Evolutionary conservation across 2,888 invertebrate species (phyloP), one percentile per base, ranked within the genome.

Genomic region (Eulithis testata): DNA sequence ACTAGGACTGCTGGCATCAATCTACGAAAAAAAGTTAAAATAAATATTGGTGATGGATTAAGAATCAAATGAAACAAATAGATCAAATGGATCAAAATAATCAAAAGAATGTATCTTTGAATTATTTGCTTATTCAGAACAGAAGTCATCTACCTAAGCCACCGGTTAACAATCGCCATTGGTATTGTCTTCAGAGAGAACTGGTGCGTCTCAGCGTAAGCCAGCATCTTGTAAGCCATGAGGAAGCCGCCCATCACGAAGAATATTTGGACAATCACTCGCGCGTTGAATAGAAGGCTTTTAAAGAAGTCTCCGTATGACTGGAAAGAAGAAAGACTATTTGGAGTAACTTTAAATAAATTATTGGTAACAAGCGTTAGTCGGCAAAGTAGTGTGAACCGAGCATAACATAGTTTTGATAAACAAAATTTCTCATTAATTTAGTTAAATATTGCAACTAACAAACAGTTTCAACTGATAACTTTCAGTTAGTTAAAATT

Each of bases 201-300:
- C 0, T 81, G 88, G 63, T 93, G 91, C 0, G 84, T 83, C 66
- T 92, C 92, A 21, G 92, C 89, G 43, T 92, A 85, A 0, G 81
- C 76, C 56, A 93, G 76, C 91, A 92, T 92, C 80, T 93, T 92
- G 78, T 93, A 90, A 0, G 92, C 91, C 92, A 92, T 92, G 2
- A 92, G 80, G 73, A 92, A 92, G 0, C 92, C 92, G 1, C 91
- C 91, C 90, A 92, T 92, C 43, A 92, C 90, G 78, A 92, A 92
- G 83, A 93, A 93, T 45, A 91, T 90, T 70, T 93, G 92, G 3
- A 93, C 92, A 54, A 93, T 92, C 4, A 92, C 79, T 0, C 92
- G 82, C 0, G 92, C 92, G 70, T 93, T 93, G 85, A 89, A 92
- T 2, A 92, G 87, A 0, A 93, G 83, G 0, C 88, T 78, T 67